Percentiles rank a stretch among this genome's conserved stretches.
These are phyloP conservation scores for Calameuta idolon DNA, from an alignment of 2,888 invertebrate genomes.

Conservation along the genomic window DNA sequence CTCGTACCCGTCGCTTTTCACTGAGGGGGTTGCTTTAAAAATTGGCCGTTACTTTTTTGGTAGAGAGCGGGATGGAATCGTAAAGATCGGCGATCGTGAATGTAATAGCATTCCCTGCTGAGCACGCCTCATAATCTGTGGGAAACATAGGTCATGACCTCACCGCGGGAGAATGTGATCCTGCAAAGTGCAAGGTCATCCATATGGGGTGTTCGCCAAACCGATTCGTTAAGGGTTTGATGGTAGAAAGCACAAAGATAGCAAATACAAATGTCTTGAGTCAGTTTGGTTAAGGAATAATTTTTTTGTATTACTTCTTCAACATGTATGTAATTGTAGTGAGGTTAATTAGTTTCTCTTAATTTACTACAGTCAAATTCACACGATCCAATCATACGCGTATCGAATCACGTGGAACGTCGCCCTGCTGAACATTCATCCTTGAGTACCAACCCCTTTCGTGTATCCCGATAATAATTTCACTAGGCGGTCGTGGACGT, in stretches of 20 bases:
- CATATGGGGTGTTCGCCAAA: not conserved
- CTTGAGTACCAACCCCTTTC: not conserved
- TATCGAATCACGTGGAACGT: not conserved
- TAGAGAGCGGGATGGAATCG: constrained; percentile 42
- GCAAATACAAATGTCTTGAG: not conserved
- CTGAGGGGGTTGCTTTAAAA: constrained; percentile 30
- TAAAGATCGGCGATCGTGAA: constrained; percentile 49
- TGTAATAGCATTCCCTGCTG: constrained; percentile 53
- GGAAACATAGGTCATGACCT: constrained; percentile 45
- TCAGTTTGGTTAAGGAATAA: not conserved
- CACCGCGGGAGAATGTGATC: constrained; percentile 19
- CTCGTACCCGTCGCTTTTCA: constrained; percentile 32
- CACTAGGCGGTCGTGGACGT: not conserved
- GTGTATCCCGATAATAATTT: not conserved
- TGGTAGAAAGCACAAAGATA: not conserved
- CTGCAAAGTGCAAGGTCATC: constrained; percentile 16
- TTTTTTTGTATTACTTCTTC: not conserved
- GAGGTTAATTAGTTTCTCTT: not conserved
- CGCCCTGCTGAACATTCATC: not conserved
- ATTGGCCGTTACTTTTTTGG: constrained; percentile 45
- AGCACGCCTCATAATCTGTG: constrained; percentile 46
- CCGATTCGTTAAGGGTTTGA: not conserved
- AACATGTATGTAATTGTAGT: not conserved
- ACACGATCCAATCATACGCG: not conserved
- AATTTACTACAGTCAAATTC: not conserved